These are phyloP conservation scores for Platichthys flesus DNA, from an alignment of 2,113 vertebrate genomes.

Conservation along the genomic window DNA sequence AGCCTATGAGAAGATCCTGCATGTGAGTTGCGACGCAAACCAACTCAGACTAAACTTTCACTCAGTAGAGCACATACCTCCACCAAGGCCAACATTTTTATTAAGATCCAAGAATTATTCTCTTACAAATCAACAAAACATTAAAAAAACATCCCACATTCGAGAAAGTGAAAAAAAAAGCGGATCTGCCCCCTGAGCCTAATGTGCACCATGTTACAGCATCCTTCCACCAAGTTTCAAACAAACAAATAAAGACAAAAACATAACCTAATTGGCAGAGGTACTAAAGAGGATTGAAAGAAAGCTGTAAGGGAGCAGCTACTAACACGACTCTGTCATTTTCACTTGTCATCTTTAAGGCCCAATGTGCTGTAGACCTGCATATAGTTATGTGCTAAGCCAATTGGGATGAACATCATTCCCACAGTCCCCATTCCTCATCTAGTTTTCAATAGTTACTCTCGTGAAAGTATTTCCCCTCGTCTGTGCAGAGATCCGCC, in stretches of 20 bases:
- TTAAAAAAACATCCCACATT: too few relatives aligned
- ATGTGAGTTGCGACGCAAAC: conserved; percentile 70
- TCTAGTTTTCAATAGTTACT: neutral
- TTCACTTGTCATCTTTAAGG: neutral
- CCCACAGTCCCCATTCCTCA: neutral
- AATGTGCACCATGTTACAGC: too few relatives aligned
- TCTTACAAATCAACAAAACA: too few relatives aligned
- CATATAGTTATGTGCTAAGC: neutral
- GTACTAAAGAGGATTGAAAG: neutral
- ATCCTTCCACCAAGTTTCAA: too few relatives aligned
- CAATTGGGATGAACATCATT: neutral
- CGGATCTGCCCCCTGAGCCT: too few relatives aligned
- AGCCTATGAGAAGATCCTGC: conserved; percentile 80
- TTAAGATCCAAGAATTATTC: too few relatives aligned
- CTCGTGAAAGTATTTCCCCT: neutral
- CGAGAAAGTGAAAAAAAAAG: too few relatives aligned
- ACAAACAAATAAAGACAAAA: too few relatives aligned
- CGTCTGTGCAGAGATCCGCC: neutral
- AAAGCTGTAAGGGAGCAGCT: neutral
- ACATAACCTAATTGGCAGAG: too few relatives aligned
- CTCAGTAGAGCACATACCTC: too few relatives aligned
- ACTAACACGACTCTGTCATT: neutral
- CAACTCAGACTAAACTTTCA: neutral
- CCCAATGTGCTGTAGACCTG: neutral
- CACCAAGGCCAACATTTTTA: too few relatives aligned